Conservation (phyloP, 2,113 vertebrate genomes). For the Tyto alba region DNA sequence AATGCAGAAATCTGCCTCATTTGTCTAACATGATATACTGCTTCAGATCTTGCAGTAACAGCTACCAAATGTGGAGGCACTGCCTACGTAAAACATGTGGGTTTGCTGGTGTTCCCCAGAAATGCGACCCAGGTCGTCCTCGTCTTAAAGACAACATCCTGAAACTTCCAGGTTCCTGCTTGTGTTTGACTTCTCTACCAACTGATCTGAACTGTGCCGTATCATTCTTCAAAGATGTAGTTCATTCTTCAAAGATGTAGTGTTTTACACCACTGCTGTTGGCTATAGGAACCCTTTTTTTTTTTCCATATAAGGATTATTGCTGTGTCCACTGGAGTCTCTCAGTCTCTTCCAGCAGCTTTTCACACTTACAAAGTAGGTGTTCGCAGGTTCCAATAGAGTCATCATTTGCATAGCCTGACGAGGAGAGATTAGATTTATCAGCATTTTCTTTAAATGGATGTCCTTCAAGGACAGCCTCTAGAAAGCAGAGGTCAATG, state of each 20-base stretch:
- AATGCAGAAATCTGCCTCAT: neutral
- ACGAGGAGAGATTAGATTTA: slow-evolving; percentile 64
- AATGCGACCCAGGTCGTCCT: neutral
- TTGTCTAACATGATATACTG: neutral
- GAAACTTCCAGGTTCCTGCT: neutral
- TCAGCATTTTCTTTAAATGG: slow-evolving; percentile 69
- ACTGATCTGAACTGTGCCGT: neutral
- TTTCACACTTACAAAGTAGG: neutral
- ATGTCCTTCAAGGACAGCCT: slow-evolving; percentile 73
- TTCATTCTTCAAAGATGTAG: neutral
- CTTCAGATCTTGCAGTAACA: neutral
- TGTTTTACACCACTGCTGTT: neutral
- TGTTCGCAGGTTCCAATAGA: slow-evolving; percentile 12
- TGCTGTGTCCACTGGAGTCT: neutral
- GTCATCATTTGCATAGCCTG: slow-evolving; percentile 50
- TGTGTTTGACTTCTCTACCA: neutral
- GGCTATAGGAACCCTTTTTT: neutral
- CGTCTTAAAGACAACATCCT: neutral
- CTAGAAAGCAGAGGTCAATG: slow-evolving; percentile 63
- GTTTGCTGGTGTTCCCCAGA: neutral
- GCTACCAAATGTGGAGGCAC: neutral
- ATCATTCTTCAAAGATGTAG: neutral
- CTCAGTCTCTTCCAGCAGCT: neutral
- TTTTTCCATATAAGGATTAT: neutral
- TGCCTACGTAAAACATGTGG: neutral